phyloP scores from a whole-genome alignment of 2,888 invertebrate species.

The Drosophila rubida region DNA sequence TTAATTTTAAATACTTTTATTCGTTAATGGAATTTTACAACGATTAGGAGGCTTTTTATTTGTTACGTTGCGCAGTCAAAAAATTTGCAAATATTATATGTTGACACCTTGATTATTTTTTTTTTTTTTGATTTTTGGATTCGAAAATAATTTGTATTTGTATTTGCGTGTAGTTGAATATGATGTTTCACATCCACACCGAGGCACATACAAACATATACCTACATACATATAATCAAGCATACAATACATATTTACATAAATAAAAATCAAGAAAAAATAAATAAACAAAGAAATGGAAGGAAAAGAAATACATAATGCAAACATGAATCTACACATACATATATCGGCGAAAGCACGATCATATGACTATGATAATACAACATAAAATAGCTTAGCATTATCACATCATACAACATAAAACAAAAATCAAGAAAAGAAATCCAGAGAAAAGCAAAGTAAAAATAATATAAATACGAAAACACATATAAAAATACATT shows the following conservation, averaged over 20 bases:
- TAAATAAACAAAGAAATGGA: constrained; percentile 45
- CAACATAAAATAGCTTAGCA: constrained; percentile 30
- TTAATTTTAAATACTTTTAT: constrained; percentile 2
- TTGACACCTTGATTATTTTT: not conserved
- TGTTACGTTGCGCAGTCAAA: constrained; percentile 56
- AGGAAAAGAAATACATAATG: constrained; percentile 18
- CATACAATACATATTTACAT: constrained; percentile 60
- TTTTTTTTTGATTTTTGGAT: not conserved
- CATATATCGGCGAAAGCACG: constrained; percentile 27
- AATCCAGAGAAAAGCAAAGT: constrained; percentile 6
- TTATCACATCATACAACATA: constrained; percentile 38
- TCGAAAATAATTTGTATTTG: constrained; percentile 10
- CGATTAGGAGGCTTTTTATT: constrained; percentile 61
- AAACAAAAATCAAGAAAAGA: constrained; percentile 1
- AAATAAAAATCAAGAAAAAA: constrained; percentile 52
- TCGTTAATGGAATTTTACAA: constrained; percentile 28
- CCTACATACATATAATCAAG: constrained; percentile 61
- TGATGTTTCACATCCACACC: constrained; percentile 29
- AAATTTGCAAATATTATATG: constrained; percentile 2
- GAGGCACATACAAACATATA: constrained; percentile 46
- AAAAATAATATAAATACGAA: constrained; percentile 12
- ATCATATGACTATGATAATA: constrained; percentile 31
- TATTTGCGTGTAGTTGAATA: constrained; percentile 22
- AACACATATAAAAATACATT: constrained; percentile 28
- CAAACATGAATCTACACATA: constrained; percentile 58